Evolutionary conservation across 2,113 vertebrate genomes (phyloP).

Genomic region (Muscicapa adusta): DNA sequence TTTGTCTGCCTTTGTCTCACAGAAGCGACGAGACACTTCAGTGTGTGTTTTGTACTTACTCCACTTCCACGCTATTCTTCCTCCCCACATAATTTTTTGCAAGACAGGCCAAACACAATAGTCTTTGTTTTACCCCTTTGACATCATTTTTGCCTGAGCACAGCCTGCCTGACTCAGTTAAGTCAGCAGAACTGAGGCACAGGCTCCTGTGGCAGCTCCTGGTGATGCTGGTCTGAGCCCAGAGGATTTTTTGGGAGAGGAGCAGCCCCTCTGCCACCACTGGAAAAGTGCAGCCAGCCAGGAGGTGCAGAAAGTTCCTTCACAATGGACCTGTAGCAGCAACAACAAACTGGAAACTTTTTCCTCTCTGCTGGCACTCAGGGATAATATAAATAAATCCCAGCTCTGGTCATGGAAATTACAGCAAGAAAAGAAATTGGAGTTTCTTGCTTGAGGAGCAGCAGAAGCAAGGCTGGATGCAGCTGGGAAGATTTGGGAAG

Average conservation of each 20-base stretch:
- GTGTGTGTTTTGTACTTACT: neutral
- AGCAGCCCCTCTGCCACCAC: neutral
- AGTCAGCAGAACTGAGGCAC: neutral
- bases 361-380: neutral
- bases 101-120: slow-evolving; percentile 34
- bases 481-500: neutral
- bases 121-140: slow-evolving; percentile 44
- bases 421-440: neutral
- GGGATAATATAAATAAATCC: neutral
- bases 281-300: neutral
- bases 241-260: neutral
- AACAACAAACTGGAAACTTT: neutral
- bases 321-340: fast-evolving
- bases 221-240: fast-evolving
- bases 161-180: neutral
- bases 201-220: neutral
- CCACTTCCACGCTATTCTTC: neutral
- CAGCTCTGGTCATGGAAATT: fast-evolving
- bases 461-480: neutral
- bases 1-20: slow-evolving; percentile 64
- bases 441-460: neutral
- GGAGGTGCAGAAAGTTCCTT: neutral
- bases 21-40: slow-evolving; percentile 12
- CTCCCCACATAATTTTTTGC: slow-evolving; percentile 39
- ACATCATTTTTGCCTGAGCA: neutral